Evolutionary conservation across 1,140 invertebrate species (phyloP), one percentile per base, ranked within the genome.

Genomic region (Macrocentrus cingulum): DNA sequence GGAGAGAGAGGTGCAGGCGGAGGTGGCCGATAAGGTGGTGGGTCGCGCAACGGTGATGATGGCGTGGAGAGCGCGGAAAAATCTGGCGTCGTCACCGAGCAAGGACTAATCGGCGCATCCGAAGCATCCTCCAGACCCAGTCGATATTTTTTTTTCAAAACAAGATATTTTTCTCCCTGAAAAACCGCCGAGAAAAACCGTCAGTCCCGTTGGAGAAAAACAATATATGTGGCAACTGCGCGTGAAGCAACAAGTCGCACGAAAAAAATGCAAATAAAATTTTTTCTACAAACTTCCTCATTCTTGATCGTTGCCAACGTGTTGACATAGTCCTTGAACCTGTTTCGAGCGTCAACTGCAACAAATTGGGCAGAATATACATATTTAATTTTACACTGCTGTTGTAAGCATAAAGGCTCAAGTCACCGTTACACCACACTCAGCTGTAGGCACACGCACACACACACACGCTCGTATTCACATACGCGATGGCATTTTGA

Each of bases 261-360:
- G 36, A 50, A 8, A 49, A 5, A 50, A 29, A 29, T 29, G 4
- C 25, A 29, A 29, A 4, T 23, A 1, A 58, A 50, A 71, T 74
- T 59, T 59, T n/a, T n/a, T n/a, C n/a, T n/a, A n/a, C n/a, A n/a
- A n/a, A 80, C 77, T 71, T 86, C 86, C 70, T 89, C 87, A 63
- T 84, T 86, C 72, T 88, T 92, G 44, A 96, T 92, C 5, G 87
- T 88, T 2, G 94, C 91, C 59, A 97, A 78, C 29, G 85, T 85
- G 72, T 96, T 97, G 2, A 97, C 91, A 77, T 90, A 93, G 57
- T 93, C 89, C 80, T 95, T 95, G 72, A 97, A 97, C 62, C 88
- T 85, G 62, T 86, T 87, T 64, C 92, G 83, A 1, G 92, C 91
- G 76, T 91, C 87, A 76, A 88, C 90, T 92, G 82, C 57, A 87